Conservation (phyloP, 2,888 invertebrate genomes). For the Mamestra brassicae region DNA sequence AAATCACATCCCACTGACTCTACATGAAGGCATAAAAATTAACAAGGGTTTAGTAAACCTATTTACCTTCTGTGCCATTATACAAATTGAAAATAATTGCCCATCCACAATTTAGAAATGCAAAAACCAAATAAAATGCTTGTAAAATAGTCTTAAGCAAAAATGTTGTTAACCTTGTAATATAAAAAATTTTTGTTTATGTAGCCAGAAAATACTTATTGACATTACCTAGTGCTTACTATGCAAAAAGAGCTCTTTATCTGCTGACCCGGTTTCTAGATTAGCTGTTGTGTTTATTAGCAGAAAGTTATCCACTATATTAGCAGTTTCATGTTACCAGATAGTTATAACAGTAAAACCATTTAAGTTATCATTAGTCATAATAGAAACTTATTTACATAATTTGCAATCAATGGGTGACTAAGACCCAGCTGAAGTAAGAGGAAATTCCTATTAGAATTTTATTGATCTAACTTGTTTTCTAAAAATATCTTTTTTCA, state of each 20-base stretch:
- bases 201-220: background rate
- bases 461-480: slow-evolving; percentile 4
- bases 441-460: slow-evolving; percentile 2
- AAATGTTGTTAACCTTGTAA: background rate
- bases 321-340: slow-evolving; percentile 16
- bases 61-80: background rate
- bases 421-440: slow-evolving; percentile 10
- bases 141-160: background rate
- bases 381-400: slow-evolving; percentile 33
- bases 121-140: background rate
- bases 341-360: slow-evolving; percentile 16
- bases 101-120: background rate
- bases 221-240: slow-evolving; percentile 12
- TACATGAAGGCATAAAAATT: too few relatives aligned
- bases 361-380: slow-evolving; percentile 22
- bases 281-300: background rate
- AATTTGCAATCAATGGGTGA: slow-evolving; percentile 18
- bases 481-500: background rate
- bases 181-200: slow-evolving; percentile 1
- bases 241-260: slow-evolving; percentile 15
- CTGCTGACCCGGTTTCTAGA: slow-evolving; percentile 13
- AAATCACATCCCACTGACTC: too few relatives aligned
- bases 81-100: background rate
- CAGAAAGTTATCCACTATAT: background rate
- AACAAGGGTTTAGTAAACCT: too few relatives aligned